These are phyloP conservation scores for Drosophila lacicola DNA, from an alignment of 2,888 invertebrate species.

Conservation along the genomic window DNA sequence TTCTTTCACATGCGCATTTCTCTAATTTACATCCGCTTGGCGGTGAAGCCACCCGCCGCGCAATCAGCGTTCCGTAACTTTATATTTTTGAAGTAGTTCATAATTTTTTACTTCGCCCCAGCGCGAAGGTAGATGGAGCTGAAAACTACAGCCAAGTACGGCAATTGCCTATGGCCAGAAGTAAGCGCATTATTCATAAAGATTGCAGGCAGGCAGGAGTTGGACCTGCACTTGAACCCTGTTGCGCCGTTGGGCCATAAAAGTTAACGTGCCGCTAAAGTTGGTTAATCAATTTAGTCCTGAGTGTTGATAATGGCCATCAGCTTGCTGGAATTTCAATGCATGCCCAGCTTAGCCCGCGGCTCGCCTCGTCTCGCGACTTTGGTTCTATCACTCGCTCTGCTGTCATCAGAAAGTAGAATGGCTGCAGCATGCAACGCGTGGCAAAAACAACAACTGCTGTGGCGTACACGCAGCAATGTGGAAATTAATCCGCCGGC, in stretches of 20 bases:
- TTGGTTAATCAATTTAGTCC: conserved; percentile 72
- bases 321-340: conserved; percentile 34
- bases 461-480: conserved; percentile 13
- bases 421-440: neutral
- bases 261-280: conserved; percentile 60
- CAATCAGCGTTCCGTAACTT: conserved; percentile 62
- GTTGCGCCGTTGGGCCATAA: conserved; percentile 34
- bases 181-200: conserved; percentile 44
- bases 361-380: neutral
- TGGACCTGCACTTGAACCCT: conserved; percentile 18
- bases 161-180: conserved; percentile 22
- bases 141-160: conserved; percentile 35
- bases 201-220: conserved; percentile 17
- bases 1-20: conserved; percentile 52
- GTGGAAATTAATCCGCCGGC: conserved; percentile 37
- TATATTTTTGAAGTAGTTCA: conserved; percentile 67
- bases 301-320: conserved; percentile 69
- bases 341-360: neutral
- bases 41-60: conserved; percentile 12
- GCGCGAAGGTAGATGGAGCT: conserved; percentile 12
- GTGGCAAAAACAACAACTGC: neutral
- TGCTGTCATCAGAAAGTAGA: conserved; percentile 18
- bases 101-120: conserved; percentile 38
- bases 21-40: conserved; percentile 48
- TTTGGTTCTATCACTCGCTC: conserved; percentile 2